Percentiles rank a stretch among this genome's conserved stretches.
Conservation (phyloP, 1,140 invertebrate genomes). For the Lepidurus couesii region DNA sequence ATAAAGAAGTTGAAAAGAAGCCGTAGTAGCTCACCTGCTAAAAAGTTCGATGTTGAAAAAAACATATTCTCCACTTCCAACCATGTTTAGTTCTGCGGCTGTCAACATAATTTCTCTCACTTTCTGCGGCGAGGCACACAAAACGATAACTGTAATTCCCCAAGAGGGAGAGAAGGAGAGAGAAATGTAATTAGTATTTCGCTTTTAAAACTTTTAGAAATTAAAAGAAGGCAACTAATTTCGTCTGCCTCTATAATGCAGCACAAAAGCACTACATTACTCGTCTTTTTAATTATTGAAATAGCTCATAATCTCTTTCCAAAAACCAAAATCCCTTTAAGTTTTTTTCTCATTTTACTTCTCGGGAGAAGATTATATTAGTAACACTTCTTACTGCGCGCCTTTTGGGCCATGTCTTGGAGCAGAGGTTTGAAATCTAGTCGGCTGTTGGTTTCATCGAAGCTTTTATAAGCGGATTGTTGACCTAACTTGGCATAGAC, state of each 20-base stretch:
- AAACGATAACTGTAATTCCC: conserved; percentile 70
- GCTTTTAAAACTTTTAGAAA: background rate
- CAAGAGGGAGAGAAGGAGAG: conserved; percentile 46
- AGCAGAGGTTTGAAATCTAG: conserved; percentile 57
- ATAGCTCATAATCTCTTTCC: background rate
- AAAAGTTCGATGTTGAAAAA: conserved; percentile 97
- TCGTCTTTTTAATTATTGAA: too few species aligned
- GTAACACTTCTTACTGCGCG: conserved; percentile 67
- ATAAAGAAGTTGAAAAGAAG: background rate
- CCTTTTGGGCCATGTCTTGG: conserved; percentile 55
- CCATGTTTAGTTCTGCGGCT: conserved; percentile 86
- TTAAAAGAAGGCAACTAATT: conserved; percentile 3
- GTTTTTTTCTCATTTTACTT: background rate
- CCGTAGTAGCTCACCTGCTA: conserved; percentile 67
- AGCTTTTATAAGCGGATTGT: conserved; percentile 54
- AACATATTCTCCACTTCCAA: conserved; percentile 91
- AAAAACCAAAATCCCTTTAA: background rate
- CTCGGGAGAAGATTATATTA: background rate
- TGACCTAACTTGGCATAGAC: conserved; percentile 62
- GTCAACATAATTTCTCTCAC: conserved; percentile 83
- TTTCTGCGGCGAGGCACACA: conserved; percentile 83
- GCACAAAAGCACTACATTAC: background rate
- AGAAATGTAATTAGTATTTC: conserved; percentile 33
- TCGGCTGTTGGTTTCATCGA: conserved; percentile 47
- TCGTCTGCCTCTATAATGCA: background rate